Conservation (phyloP, 2,888 invertebrate genomes). For the Leucophora obtusa region DNA sequence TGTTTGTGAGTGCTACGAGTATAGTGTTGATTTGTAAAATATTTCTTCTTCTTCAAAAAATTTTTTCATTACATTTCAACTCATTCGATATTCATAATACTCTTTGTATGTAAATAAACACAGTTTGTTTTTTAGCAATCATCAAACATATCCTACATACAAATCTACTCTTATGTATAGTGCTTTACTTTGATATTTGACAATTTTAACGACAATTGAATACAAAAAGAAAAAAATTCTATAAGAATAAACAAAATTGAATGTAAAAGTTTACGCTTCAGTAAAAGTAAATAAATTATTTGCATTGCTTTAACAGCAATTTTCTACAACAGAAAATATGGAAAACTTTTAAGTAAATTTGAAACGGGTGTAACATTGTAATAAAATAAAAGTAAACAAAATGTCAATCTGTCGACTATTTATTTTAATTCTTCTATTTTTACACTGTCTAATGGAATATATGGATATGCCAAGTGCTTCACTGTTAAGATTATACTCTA, state of each 20-base stretch:
- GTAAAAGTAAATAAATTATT: constrained; percentile 27
- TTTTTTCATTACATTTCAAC: constrained; percentile 30
- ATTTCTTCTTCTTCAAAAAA: background rate
- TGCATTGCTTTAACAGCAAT: constrained; percentile 29
- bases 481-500: too few species aligned
- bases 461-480: too few species aligned
- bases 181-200: constrained; percentile 30
- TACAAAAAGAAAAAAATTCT: background rate
- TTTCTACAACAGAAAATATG: constrained; percentile 5
- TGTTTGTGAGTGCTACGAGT: background rate
- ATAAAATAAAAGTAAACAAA: constrained; percentile 13
- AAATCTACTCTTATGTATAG: too few species aligned
- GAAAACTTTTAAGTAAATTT: constrained; percentile 8
- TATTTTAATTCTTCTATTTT: background rate
- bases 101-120: constrained; percentile 7
- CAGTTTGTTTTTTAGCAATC: constrained; percentile 2
- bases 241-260: constrained; percentile 28
- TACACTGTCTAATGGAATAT: background rate
- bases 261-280: constrained; percentile 34
- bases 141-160: constrained; percentile 8
- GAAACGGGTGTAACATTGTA: background rate
- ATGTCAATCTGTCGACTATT: background rate
- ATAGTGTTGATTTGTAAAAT: constrained; percentile 18
- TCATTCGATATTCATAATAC: constrained; percentile 54
- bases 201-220: constrained; percentile 24